Base-by-base conservation (phyloP, 2,113 vertebrate genomes). In the Sinocyclocheilus anophthalmus region DNA sequence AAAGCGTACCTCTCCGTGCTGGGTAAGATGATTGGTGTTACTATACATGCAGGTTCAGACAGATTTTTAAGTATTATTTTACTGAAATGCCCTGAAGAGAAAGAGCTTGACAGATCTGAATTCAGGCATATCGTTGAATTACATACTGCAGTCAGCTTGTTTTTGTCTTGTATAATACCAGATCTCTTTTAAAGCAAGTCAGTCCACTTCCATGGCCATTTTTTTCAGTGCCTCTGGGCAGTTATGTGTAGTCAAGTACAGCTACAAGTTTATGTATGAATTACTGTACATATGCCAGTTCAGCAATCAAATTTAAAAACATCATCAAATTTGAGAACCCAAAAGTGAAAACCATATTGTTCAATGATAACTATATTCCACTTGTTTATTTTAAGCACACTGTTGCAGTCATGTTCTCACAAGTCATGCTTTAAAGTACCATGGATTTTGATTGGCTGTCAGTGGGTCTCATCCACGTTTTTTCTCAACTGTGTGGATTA, bases 1-100 rank as follows among this genome's bases (percentile, higher is more conserved):
- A 93, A 86, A 76, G 97, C 95, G 65, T 97, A 96, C 87, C 94
- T 99, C 26, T 96, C 94, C 14, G 91, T 99, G 80, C 92, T 94
- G 89, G 98, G 97, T 98, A 95, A 92, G 90, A 81, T 39, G 14
- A 33, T n/a, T 48, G 57, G 18, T 73, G 16, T 33, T 78, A 61
- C 57, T 61, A 22, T 61, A 24, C 72, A 24, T 75, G 72, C 42
- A 48, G 42, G 42, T 76, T 24, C 22, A 13, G 72, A n/a, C 72
- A 76, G 72, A 48, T 14, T 48, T 24, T 48, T 48, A 76, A 76
- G 22, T 76, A 26, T 24, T 48, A 9, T 48, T 48, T 75, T 24
- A 48, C n/a, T 76, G n/a, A 48, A 76, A 76, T 48, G 42, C 42
- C 72, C 72, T 76, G 24, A n/a, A 76, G 72, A 50, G n/a, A 37